Percentiles rank a stretch among this genome's conserved stretches.
Evolutionary conservation across 2,797 vertebrate genomes (phyloP).

Genomic region (Pangasius larnaudii): DNA sequence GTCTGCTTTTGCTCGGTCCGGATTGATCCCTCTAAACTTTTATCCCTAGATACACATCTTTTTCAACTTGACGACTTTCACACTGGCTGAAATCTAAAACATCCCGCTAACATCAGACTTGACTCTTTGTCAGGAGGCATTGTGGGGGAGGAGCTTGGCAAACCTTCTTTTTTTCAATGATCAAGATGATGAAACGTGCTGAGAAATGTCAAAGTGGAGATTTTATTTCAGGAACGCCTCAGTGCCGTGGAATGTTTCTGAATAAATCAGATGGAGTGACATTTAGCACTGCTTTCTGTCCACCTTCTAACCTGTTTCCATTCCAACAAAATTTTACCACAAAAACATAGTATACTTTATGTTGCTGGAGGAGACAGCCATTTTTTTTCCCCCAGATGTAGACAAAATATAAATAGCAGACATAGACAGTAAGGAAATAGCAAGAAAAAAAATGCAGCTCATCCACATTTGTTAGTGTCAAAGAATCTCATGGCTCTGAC

Average conservation of each 20-base stretch:
- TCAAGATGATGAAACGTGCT: neutral
- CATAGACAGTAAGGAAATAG: too few relatives aligned
- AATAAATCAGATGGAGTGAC: neutral
- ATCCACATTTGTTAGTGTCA: neutral
- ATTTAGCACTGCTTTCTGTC: neutral
- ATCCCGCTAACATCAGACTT: neutral
- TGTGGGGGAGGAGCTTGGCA: too few relatives aligned
- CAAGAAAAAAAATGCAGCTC: neutral
- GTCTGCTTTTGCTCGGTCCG: neutral
- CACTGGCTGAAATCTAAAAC: too few relatives aligned
- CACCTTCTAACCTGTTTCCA: neutral
- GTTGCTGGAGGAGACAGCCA: too few relatives aligned
- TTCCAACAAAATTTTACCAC: too few relatives aligned
- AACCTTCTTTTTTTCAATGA: too few relatives aligned
- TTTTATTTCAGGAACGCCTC: neutral
- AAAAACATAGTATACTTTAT: too few relatives aligned
- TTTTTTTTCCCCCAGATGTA: too few relatives aligned
- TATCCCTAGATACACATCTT: neutral
- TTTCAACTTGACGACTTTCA: too few relatives aligned
- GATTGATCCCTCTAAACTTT: neutral
- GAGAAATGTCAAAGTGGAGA: neutral
- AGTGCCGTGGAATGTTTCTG: neutral
- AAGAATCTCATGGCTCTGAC: neutral
- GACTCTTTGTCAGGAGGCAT: neutral
- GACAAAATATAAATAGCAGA: too few relatives aligned